Percentiles rank a stretch among this genome's conserved stretches.
Evolutionary conservation across 2,113 vertebrate genomes (phyloP).

Genomic region (Leucopternis melanops): DNA sequence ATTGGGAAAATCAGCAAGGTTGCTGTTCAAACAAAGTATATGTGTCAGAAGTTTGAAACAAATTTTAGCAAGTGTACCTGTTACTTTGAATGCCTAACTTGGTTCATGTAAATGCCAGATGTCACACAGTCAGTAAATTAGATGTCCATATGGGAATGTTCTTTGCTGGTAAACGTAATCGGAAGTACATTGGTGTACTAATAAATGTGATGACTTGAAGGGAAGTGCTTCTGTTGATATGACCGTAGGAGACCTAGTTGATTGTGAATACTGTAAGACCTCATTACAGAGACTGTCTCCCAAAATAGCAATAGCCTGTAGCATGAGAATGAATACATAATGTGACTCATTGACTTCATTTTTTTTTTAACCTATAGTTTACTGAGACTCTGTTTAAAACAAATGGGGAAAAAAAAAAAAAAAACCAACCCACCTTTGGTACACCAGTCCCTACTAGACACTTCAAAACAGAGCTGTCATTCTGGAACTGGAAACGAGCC

Average conservation of each 20-base stretch:
- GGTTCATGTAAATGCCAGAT: background rate
- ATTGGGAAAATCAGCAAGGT: background rate
- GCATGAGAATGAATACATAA: background rate
- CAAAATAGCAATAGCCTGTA: slow-evolving; percentile 2
- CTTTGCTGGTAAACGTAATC: background rate
- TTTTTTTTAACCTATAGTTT: background rate
- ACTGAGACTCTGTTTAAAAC: background rate
- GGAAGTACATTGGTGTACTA: background rate
- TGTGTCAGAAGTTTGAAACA: background rate
- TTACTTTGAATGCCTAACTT: background rate
- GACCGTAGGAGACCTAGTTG: background rate
- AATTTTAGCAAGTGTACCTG: background rate
- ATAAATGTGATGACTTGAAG: background rate
- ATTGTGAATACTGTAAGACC: background rate
- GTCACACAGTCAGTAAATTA: background rate
- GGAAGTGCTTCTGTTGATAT: background rate
- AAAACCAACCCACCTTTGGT: background rate
- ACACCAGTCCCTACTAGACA: background rate
- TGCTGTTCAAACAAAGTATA: background rate
- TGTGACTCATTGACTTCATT: background rate
- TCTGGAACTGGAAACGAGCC: background rate
- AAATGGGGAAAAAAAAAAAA: background rate
- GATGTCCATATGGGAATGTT: background rate
- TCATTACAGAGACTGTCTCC: background rate
- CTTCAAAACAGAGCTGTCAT: background rate